Base-by-base conservation (phyloP, 30 jellyfish, hydroid and myxozoan genomes). In the Euphysa ruthae region DNA sequence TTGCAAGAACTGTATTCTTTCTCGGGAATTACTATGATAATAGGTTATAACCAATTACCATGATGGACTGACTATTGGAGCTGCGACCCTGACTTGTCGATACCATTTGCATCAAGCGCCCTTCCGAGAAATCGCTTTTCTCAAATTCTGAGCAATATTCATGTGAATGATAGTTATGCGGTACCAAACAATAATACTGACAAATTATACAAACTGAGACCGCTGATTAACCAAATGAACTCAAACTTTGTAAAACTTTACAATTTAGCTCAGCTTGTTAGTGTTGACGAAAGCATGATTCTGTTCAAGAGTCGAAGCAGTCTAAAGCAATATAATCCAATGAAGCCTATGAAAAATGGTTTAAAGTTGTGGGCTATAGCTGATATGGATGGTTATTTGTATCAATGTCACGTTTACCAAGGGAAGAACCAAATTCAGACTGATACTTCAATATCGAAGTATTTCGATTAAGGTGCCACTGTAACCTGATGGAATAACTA, bases 281-380 rank as follows among this genome's bases (percentile, higher is more conserved):
- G 93, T 58, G 55, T 82, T 50, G 94, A 73, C 43, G 86, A 82
- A 60, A 63, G 79, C 56, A 82, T 74, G 92, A 73, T 73, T n/a
- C 78, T 73, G 55, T 73, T 82, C 93, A 80, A 80, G 63, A 82
- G 84, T 6, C 38, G 84, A 44, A 62, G 73, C 54, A 43, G 90
- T 27, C 23, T 82, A 55, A 82, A 82, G 62, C 93, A 82, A 66
- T 73, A 63, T 43, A 81, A 81, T 43, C 92, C 93, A 13, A 81
- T 63, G 69, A 73, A 81, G 65, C 93, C 93, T 29, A 81, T 81
- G 26, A 81, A 81, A 63, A 85, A 63, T 21, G 93, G 94, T 5
- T 81, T 68, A 52, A 81, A 81, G 52, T 51, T 81, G 63, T 81
- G 94, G 85, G 43, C 43, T 55, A 73, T 56, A 49, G 94, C 94